Percentiles rank a stretch among this genome's conserved stretches.
Conservation (phyloP, 35 echinoderm and acorn worm genomes). For the Heliocidaris tuberculata region DNA sequence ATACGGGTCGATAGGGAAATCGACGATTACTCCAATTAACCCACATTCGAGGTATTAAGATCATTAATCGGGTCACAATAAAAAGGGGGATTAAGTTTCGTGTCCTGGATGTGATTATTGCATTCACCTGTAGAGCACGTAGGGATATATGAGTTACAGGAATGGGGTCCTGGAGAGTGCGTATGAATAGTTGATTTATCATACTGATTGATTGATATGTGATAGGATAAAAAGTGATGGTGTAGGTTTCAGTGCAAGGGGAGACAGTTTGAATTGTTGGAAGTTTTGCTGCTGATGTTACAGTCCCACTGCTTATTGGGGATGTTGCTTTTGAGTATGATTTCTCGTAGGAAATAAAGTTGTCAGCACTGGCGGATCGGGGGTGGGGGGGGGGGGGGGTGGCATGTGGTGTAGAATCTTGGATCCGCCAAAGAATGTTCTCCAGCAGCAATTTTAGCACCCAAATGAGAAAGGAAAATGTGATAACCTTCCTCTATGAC, state of each 20-base stretch:
- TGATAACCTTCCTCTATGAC: no score
- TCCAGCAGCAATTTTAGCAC: no score
- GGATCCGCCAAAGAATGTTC: no score
- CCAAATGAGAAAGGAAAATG: no score
- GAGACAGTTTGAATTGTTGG: no score
- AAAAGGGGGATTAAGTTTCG: background rate
- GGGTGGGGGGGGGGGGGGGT: no score
- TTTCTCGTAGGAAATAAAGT: no score
- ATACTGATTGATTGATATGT: background rate
- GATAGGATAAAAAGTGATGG: background rate
- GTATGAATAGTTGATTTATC: background rate
- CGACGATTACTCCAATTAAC: background rate
- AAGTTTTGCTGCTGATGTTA: no score
- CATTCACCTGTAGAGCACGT: background rate
- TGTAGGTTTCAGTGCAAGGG: background rate
- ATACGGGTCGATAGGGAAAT: background rate
- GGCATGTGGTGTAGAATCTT: no score
- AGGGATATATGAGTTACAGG: background rate
- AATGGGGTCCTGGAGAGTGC: background rate
- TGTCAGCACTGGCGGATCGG: no score
- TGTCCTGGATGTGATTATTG: background rate
- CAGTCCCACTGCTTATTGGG: no score
- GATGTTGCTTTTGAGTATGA: no score
- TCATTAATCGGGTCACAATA: constrained; percentile 2
- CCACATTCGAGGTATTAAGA: background rate